Percentiles rank a stretch among this genome's conserved stretches.
Conservation (phyloP, 2,113 vertebrate species). For the Hystrix brachyura region DNA sequence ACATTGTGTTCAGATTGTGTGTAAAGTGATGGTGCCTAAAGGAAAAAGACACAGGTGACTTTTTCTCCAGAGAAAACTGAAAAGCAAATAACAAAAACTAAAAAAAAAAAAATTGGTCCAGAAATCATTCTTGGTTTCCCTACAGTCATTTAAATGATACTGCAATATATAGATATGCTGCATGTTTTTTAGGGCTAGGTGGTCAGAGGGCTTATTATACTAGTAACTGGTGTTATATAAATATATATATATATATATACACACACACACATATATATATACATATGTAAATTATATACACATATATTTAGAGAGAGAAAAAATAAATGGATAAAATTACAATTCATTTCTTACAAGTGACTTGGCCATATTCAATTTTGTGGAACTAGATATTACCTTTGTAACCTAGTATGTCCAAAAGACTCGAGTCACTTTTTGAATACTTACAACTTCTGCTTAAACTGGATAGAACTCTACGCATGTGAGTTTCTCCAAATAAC, state of each 20-base stretch:
- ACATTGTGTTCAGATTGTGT: background rate
- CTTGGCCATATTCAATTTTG: background rate
- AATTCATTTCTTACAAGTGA: constrained; percentile 35
- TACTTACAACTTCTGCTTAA: background rate
- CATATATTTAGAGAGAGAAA: background rate
- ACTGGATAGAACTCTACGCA: background rate
- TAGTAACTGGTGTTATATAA: background rate
- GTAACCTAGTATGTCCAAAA: background rate
- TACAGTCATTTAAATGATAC: background rate
- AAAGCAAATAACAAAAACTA: constrained; percentile 25
- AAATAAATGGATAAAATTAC: background rate
- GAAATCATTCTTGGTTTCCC: background rate
- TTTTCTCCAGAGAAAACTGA: constrained; percentile 23
- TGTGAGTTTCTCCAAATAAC: background rate
- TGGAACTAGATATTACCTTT: background rate
- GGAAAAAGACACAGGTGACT: background rate
- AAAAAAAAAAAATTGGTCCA: background rate
- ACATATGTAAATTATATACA: background rate
- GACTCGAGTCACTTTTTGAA: background rate
- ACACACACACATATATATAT: too few relatives aligned
- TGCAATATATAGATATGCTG: background rate
- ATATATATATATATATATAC: too few relatives aligned
- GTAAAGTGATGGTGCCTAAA: background rate
- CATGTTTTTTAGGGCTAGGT: fast-evolving
- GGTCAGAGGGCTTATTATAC: background rate